phyloP scores from a whole-genome alignment of 2,797 vertebrate genomes.

The Hephaestus fuliginosus region DNA sequence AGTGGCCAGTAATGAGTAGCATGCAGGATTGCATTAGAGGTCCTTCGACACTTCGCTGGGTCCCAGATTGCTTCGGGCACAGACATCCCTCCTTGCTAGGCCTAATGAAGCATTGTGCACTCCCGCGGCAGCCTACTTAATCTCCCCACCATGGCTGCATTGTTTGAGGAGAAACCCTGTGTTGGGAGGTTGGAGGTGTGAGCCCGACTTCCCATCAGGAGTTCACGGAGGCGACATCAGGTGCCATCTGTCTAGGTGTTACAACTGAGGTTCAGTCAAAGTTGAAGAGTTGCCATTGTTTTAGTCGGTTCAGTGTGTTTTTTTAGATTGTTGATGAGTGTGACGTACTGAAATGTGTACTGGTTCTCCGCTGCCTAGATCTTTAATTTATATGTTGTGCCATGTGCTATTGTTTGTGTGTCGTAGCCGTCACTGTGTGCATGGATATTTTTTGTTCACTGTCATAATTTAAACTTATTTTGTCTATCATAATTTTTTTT shows the following conservation, averaged over 20 bases:
- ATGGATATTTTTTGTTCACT: too few relatives aligned
- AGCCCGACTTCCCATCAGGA: conserved; percentile 67
- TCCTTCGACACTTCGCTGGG: conserved; percentile 64
- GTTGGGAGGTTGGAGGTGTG: conserved; percentile 67
- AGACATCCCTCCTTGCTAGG: conserved; percentile 74
- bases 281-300: conserved; percentile 27
- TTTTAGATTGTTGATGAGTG: conserved; percentile 14
- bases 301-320: conserved; percentile 22
- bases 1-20: conserved; percentile 73
- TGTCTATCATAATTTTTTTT: background rate
- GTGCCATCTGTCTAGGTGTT: conserved; percentile 70
- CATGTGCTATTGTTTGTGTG: too few relatives aligned
- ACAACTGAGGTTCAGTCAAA: conserved; percentile 48
- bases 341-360: background rate
- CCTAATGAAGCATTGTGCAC: conserved; percentile 80
- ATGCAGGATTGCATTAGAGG: conserved; percentile 72
- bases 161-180: conserved; percentile 62
- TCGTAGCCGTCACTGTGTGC: too few relatives aligned
- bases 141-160: conserved; percentile 67
- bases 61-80: conserved; percentile 71
- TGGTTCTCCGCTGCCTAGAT: background rate
- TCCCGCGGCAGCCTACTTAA: conserved; percentile 78
- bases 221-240: conserved; percentile 49
- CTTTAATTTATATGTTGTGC: background rate
- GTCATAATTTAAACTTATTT: background rate